Evolutionary conservation across 2,888 invertebrate genomes (phyloP).

Genomic region (Ptilodon capucinus): DNA sequence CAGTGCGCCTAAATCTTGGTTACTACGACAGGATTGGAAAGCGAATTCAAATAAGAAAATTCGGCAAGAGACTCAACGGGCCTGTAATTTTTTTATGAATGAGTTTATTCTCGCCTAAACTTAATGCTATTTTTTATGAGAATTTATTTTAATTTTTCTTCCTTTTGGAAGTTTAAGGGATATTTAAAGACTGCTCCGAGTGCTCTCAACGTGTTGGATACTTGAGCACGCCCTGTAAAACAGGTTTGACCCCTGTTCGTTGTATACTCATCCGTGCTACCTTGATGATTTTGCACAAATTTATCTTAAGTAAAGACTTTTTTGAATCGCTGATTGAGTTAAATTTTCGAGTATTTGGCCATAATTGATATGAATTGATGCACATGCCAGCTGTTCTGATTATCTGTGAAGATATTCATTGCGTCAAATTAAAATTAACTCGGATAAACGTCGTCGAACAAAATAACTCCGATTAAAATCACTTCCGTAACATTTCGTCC

Average conservation of each 20-base stretch:
- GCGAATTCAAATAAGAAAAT: no score
- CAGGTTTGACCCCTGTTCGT: not conserved
- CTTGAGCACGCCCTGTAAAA: not conserved
- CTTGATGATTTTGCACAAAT: not conserved
- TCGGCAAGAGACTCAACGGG: no score
- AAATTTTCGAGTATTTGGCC: not conserved
- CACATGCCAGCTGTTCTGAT: no score
- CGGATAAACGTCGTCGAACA: not conserved
- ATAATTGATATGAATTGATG: no score
- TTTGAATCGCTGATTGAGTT: not conserved
- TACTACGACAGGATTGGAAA: no score
- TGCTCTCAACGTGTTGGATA: not conserved
- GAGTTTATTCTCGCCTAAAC: no score
- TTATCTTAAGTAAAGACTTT: not conserved
- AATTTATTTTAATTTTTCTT: no score
- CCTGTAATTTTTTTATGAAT: no score
- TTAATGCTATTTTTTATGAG: no score
- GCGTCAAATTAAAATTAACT: no score
- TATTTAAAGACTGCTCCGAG: not conserved
- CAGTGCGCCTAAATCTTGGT: no score
- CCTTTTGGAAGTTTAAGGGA: no score
- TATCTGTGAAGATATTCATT: not conserved
- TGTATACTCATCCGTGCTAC: not conserved
- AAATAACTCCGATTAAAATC: not conserved
- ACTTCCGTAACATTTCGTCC: not conserved